Base-by-base conservation (phyloP, 2,888 invertebrate genomes). In the Campoplex capitator region DNA sequence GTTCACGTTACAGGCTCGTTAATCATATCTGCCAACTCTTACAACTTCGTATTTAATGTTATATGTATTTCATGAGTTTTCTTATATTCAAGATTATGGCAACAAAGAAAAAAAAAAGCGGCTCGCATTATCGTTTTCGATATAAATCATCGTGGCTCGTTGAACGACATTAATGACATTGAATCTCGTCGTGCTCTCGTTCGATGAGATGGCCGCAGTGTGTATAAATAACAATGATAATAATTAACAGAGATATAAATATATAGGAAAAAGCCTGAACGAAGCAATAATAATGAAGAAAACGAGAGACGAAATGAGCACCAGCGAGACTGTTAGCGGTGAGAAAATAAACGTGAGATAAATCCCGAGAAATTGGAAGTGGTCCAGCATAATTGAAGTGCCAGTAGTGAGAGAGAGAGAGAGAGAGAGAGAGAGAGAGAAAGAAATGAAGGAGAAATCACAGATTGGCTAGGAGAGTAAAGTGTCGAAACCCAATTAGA, bases 281-380 rank as follows among this genome's bases (percentile, higher is more conserved):
- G 65, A 78, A 82, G 62, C 58, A 86, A 87, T 88, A 84, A 83
- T 85, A 84, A 88, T 86, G 75, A 88, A 87, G 79, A 87, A 75
- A 70, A 56, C 32, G 76, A 56, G 68, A 74, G 71, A 70, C 16
- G 32, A 18, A 80, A 73, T 73, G 67, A 68, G 38, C 23, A 23
- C 42, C 28, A 45, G 77, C 48, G 71, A 85, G 38, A 38, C 42
- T 73, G 75, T 38, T 51, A 58, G 48, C 42, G 58, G 70, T 56
- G 65, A 56, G 62, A 35, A 23, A 79, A 79, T 56, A 11, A 82
- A 82, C 73, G 76, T 77, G 75, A 71, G 83, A 88, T 88, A 85
- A 88, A 85, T 88, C 83, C 71, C 68, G 84, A 84, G 79, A 87
- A 85, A 88, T 89, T 89, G 88, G 89, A 88, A 88, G 70, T 42